A percentile compares a stretch with the other conserved stretches of the same genome.
Conservation (phyloP, 2,888 invertebrate genomes). For the Pachydiplax longipennis region DNA sequence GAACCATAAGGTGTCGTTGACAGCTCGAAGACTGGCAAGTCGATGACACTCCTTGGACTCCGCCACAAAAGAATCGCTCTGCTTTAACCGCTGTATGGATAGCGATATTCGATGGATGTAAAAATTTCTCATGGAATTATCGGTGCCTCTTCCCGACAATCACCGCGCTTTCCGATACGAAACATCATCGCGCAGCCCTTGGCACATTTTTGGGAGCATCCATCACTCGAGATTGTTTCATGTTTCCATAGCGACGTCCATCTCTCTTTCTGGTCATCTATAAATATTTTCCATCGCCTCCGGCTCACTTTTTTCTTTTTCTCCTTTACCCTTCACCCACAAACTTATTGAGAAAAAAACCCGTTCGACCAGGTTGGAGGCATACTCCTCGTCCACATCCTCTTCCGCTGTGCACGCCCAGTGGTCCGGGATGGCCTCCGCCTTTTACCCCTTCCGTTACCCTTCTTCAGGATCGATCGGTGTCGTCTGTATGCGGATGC, state of each 20-base stretch:
- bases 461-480: background rate
- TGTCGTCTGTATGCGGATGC: background rate
- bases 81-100: too few relatives aligned
- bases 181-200: too few relatives aligned
- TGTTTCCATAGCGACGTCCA: background rate
- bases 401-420: background rate
- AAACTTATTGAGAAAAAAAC: background rate
- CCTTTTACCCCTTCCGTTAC: background rate
- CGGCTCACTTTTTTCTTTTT: background rate
- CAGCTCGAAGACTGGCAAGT: too few relatives aligned
- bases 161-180: too few relatives aligned
- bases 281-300: background rate
- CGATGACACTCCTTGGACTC: too few relatives aligned
- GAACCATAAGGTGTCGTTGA: too few relatives aligned
- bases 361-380: background rate
- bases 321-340: background rate
- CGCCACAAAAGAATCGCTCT: too few relatives aligned
- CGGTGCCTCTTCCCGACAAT: too few relatives aligned
- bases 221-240: background rate
- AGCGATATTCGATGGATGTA: too few relatives aligned
- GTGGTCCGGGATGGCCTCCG: background rate
- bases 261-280: background rate
- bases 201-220: too few relatives aligned
- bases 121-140: too few relatives aligned
- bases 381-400: background rate